Base-by-base conservation (phyloP, 2,888 invertebrate species). In the Eupithecia centaureata region DNA sequence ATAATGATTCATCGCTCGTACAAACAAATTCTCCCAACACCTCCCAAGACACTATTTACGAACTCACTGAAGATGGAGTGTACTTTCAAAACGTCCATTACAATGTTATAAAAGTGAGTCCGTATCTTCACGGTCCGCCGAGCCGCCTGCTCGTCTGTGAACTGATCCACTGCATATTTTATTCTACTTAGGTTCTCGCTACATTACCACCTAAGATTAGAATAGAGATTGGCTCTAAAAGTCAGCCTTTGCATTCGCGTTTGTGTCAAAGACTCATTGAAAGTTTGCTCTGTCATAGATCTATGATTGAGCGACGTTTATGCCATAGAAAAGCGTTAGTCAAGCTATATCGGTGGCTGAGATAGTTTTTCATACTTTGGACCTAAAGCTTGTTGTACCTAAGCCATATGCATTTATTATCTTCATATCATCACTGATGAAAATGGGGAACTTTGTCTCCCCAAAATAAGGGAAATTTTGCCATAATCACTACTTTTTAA, bases 61-160 rank as follows among this genome's bases (percentile, higher is more conserved):
- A 2, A 52, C 27, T 13, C 27, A 15, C 27, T 52, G 27, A 52
- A 52, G 52, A 52, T 27, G 15, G 15, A 27, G 27, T 52, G 15
- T 52, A 52, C 25, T 52, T 27, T 52, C 15, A 3, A 52, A 52
- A 5, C 57, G 32, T 32, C 57, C 57, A 22, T 57, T 57, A 57
- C 30, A 57, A 32, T 57, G 57, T 57, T 57, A 57, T 57, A 32
- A 32, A 35, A 59, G 27, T 27, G 38, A 27, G 18, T 13, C 12
- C n/a, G 61, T 73, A 74, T 74, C 74, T 74, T 68, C 62, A 68
- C 74, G 60, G 65, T 61, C 18, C 33, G 61, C 3, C 57, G 73
- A 56, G 47, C 25, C 18, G 33, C n/a, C 38, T 38, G 61, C 65
- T 73, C 52, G 59, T 61, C 57, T 71, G 71, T 70, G 67, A 74